Base-by-base conservation (phyloP, 2,888 invertebrate genomes). In the Punctoribates punctum region DNA sequence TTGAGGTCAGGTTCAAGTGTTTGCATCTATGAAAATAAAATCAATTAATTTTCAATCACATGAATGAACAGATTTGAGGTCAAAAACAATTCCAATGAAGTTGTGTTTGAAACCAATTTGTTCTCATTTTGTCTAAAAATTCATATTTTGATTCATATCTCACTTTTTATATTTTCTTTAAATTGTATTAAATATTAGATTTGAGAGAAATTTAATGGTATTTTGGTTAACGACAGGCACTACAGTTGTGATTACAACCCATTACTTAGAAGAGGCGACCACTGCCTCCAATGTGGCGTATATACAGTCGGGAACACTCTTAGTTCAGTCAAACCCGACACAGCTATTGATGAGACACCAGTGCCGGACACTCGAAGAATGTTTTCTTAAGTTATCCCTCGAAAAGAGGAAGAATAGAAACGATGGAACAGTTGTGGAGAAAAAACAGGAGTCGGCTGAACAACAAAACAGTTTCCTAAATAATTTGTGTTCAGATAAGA, bases 321-420 rank as follows among this genome's bases (percentile, higher is more conserved):
- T 96, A 81, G 95, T 95, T 0, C 96, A 96, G 85, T 92, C 94
- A 84, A 91, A 91, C 17, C 96, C 96, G 0, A 89, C 90, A 17
- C 79, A 79, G 20, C 87, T 96, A 65, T 87, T 96, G 60, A 60
- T 80, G 4, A 78, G 75, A 13, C 78, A 79, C 57, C 48, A 77
- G 15, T 73, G 81, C 78, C 73, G 82, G 81, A 82, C 91, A 17
- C 86, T 96, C 8, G 96, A 96, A 84, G 94, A 94, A 81, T 95
- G 96, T 1, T 96, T 96, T 86, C 87, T 96, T 76, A 93, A 94
- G 84, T 86, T 96, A 25, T 86, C 86, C 82, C 83, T 75, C 48
- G 72, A 42, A 72, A 38, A 38, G 15, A 75, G 72, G 72, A 20
- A 42, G 13, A 70, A 38, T 48, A 70, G 25, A 72, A 8, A 17